A percentile compares a stretch with the other conserved stretches of the same genome.
phyloP scores from a whole-genome alignment of 64 coral and sea anemone species.

The Pocillopora damicornis region DNA sequence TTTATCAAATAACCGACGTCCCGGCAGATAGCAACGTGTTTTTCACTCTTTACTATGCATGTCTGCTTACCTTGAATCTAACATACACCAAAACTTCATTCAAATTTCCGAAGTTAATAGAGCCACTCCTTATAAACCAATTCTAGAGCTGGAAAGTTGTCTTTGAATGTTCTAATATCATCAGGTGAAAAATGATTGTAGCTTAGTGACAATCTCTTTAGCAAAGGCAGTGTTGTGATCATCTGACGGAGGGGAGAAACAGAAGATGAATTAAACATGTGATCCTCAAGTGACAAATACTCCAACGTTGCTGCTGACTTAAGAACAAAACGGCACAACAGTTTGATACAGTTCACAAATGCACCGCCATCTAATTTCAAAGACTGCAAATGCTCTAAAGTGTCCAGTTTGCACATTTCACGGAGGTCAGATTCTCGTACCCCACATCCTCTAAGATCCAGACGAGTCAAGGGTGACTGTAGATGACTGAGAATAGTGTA shows the following conservation, averaged over 20 bases:
- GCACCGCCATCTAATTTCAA: slow-evolving; percentile 42
- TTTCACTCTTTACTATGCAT: too few species aligned
- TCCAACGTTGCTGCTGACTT: slow-evolving; percentile 36
- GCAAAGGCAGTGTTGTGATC: slow-evolving; percentile 13
- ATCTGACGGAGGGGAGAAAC: slow-evolving; percentile 38
- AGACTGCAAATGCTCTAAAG: slow-evolving; percentile 18
- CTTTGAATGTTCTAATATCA: slow-evolving; percentile 23
- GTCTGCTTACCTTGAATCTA: too few species aligned
- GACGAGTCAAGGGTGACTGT: slow-evolving; percentile 26
- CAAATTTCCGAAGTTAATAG: background rate
- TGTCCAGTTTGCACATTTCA: slow-evolving; percentile 2
- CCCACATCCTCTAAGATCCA: slow-evolving; percentile 48
- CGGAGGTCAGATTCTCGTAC: background rate
- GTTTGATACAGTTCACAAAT: slow-evolving; percentile 5
- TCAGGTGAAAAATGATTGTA: slow-evolving; percentile 49
- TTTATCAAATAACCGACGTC: too few species aligned
- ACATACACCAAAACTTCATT: background rate
- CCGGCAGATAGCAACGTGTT: too few species aligned
- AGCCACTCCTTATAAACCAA: slow-evolving; percentile 49
- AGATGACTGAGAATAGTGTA: slow-evolving; percentile 12
- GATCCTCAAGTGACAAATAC: slow-evolving; percentile 47
- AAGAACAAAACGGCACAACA: slow-evolving; percentile 34
- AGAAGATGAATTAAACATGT: slow-evolving; percentile 42
- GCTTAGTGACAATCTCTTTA: slow-evolving; percentile 43
- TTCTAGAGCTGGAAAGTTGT: slow-evolving; percentile 4